These are phyloP conservation scores for Ephydatia muelleri DNA, from an alignment of 37 sponge, comb jelly and placozoan species.

Conservation along the genomic window DNA sequence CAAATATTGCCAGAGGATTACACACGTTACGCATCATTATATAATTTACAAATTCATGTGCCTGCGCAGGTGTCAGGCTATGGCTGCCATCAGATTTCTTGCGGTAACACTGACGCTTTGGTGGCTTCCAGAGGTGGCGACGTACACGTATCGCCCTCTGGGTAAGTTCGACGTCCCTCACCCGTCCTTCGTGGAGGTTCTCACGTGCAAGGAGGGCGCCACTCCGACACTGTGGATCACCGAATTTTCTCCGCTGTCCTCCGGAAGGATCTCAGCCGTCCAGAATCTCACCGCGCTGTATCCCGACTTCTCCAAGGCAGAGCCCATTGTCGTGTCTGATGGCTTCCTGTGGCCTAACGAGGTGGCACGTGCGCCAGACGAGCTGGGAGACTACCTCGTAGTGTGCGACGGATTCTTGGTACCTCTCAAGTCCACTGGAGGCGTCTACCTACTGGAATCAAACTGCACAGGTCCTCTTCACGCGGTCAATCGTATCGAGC, in stretches of 20 bases:
- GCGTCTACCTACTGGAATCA: conserved; percentile 23
- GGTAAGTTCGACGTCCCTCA: conserved; percentile 35
- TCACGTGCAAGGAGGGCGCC: conserved; percentile 20
- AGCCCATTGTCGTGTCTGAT: conserved; percentile 3
- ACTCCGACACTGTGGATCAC: conserved; percentile 53
- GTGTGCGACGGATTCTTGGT: conserved; percentile 59
- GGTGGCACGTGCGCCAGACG: conserved; percentile 24
- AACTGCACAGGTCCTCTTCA: conserved; percentile 7
- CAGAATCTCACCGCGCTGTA: conserved; percentile 20
- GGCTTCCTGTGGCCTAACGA: conserved; percentile 54
- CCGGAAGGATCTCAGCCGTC: conserved; percentile 26
- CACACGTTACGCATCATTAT: no score
- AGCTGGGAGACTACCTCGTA: conserved; percentile 34
- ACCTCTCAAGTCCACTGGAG: conserved; percentile 23
- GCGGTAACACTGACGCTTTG: no score
- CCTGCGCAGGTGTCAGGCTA: no score
- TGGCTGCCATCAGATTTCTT: no score
- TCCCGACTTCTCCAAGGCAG: conserved; percentile 27
- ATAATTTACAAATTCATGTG: no score
- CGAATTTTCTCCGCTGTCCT: conserved; percentile 37
- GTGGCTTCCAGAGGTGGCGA: no score
- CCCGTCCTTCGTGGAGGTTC: conserved; percentile 35
- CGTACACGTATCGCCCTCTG: conserved; percentile 20
- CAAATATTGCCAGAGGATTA: no score
- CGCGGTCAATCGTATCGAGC: conserved; percentile 9